These are phyloP conservation scores for Clamator glandarius DNA, from an alignment of 2,797 vertebrate genomes.

Conservation along the genomic window DNA sequence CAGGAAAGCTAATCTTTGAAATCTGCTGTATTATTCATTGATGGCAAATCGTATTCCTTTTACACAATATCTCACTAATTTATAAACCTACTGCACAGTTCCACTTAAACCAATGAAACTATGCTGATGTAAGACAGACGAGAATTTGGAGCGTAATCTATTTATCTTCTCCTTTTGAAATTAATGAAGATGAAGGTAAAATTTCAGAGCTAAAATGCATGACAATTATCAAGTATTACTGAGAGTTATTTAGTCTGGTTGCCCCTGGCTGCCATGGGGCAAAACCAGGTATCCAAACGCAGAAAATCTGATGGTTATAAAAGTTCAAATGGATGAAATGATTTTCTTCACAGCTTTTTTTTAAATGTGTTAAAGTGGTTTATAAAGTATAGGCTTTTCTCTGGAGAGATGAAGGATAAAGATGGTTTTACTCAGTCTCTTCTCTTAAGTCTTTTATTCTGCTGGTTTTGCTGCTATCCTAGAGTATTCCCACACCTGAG, in stretches of 20 bases:
- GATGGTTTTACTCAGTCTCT: neutral
- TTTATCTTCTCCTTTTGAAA: neutral
- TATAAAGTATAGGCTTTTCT: neutral
- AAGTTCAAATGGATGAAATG: neutral
- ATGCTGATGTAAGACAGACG: neutral
- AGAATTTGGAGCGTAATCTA: neutral
- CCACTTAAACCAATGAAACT: neutral
- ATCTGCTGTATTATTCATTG: neutral
- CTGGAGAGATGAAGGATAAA: neutral
- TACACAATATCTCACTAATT: neutral
- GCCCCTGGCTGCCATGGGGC: too few species aligned
- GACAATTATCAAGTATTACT: neutral
- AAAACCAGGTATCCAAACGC: neutral
- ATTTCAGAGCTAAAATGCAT: neutral
- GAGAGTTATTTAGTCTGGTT: neutral
- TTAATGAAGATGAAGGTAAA: neutral
- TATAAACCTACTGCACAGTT: neutral
- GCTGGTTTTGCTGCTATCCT: neutral
- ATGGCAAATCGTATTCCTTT: neutral
- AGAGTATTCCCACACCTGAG: neutral
- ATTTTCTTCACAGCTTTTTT: neutral
- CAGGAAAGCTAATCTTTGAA: neutral
- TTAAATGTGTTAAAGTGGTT: neutral
- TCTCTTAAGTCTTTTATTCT: neutral
- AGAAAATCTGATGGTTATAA: neutral